Percentiles rank a stretch among this genome's conserved stretches.
phyloP scores from a whole-genome alignment of 2,888 invertebrate species.

The Leptopilina drosophilae region DNA sequence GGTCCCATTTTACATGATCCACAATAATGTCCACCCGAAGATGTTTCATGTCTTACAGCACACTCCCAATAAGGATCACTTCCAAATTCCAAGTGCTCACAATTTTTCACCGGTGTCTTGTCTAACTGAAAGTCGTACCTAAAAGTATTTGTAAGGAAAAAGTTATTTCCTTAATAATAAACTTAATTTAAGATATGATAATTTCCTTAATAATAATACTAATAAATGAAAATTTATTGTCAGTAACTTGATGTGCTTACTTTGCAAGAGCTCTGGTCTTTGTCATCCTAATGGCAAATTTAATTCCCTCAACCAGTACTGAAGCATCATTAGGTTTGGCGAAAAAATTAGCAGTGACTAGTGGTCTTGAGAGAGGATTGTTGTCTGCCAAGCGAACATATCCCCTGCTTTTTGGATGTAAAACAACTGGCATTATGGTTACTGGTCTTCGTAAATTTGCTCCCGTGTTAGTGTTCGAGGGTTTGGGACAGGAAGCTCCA shows the following conservation, averaged over 20 bases:
- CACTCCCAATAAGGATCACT: slow-evolving; percentile 82
- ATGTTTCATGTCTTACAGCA: slow-evolving; percentile 80
- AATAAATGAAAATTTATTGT: too few relatives aligned
- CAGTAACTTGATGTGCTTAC: slow-evolving; percentile 48
- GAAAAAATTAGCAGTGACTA: slow-evolving; percentile 90
- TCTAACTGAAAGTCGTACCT: slow-evolving; percentile 87
- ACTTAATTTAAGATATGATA: too few relatives aligned
- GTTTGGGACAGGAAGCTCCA: slow-evolving; percentile 90
- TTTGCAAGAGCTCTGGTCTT: slow-evolving; percentile 82
- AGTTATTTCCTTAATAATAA: too few relatives aligned
- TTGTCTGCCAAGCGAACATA: slow-evolving; percentile 84
- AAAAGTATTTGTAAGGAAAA: slow-evolving; percentile 65
- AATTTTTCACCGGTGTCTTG: slow-evolving; percentile 85
- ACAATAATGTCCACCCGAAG: slow-evolving; percentile 83
- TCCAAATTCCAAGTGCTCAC: slow-evolving; percentile 86
- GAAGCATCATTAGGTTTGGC: slow-evolving; percentile 88
- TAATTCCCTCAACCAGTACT: slow-evolving; percentile 89
- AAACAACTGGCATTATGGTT: slow-evolving; percentile 87
- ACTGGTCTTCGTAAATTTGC: slow-evolving; percentile 84
- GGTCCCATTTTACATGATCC: slow-evolving; percentile 84
- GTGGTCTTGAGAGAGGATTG: slow-evolving; percentile 89
- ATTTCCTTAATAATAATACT: too few relatives aligned
- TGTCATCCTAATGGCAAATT: slow-evolving; percentile 85
- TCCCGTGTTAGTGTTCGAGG: slow-evolving; percentile 90
- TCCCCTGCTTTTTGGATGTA: slow-evolving; percentile 93